Conservation (phyloP, 2,797 vertebrate genomes). For the Falco berigora region DNA sequence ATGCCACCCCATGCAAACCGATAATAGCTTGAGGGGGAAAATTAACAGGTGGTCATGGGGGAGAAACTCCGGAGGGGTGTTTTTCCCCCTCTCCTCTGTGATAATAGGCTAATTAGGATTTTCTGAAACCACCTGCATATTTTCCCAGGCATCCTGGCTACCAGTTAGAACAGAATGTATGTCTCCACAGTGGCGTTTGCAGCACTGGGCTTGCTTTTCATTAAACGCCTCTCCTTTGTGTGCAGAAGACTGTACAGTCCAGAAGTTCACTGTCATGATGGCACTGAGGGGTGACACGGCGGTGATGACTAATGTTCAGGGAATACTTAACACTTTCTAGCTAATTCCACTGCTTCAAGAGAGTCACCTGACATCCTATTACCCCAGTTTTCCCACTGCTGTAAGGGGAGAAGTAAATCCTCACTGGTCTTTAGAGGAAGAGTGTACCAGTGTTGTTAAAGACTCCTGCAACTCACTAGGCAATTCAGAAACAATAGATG, state of each 20-base stretch:
- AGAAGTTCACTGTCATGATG: background rate
- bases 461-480: background rate
- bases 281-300: background rate
- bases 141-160: slow-evolving; percentile 27
- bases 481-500: background rate
- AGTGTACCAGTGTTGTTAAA: background rate
- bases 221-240: background rate
- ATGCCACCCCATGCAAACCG: background rate
- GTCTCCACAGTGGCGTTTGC: background rate
- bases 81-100: background rate
- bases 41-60: background rate
- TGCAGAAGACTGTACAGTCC: background rate
- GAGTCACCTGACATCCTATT: background rate
- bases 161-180: background rate
- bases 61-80: background rate
- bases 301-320: background rate
- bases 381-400: background rate
- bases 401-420: background rate
- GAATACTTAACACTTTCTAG: background rate
- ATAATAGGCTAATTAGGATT: background rate
- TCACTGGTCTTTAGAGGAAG: background rate
- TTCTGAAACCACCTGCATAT: slow-evolving; percentile 17
- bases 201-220: background rate
- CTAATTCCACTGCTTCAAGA: background rate
- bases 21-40: background rate